phyloP scores from a whole-genome alignment of 2,113 vertebrate genomes.

The Stomatorhinus ivindoensis region DNA sequence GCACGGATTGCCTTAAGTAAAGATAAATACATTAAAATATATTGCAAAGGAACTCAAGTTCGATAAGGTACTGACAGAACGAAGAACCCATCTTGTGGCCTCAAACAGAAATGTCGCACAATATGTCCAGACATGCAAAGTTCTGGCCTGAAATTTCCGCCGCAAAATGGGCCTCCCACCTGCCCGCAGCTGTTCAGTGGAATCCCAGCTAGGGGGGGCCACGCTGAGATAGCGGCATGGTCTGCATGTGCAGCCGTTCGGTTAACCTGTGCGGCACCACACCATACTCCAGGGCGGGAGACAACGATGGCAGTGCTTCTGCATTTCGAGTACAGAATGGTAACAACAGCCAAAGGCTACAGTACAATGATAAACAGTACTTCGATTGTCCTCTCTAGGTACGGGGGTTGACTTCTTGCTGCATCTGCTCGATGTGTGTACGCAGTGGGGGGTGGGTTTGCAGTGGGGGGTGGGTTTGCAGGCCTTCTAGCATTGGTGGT shows the following conservation, averaged over 20 bases:
- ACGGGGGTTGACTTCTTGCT: neutral
- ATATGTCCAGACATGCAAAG: neutral
- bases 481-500: neutral
- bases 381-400: neutral
- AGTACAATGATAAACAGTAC: constrained; percentile 20
- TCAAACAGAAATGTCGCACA: neutral
- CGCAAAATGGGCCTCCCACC: neutral
- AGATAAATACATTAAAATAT: neutral
- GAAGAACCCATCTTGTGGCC: neutral
- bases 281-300: neutral
- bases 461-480: neutral
- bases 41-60: constrained; percentile 3
- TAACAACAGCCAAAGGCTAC: neutral
- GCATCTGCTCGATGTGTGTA: neutral
- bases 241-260: neutral
- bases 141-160: neutral
- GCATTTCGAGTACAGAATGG: neutral
- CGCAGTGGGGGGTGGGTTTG: neutral
- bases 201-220: neutral
- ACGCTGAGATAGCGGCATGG: neutral
- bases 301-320: neutral
- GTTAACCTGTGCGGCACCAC: neutral
- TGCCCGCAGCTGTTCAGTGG: neutral
- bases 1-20: neutral
- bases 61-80: neutral